Evolutionary conservation across 2,113 vertebrate genomes (phyloP).

Genomic region (Gallinago undulata): DNA sequence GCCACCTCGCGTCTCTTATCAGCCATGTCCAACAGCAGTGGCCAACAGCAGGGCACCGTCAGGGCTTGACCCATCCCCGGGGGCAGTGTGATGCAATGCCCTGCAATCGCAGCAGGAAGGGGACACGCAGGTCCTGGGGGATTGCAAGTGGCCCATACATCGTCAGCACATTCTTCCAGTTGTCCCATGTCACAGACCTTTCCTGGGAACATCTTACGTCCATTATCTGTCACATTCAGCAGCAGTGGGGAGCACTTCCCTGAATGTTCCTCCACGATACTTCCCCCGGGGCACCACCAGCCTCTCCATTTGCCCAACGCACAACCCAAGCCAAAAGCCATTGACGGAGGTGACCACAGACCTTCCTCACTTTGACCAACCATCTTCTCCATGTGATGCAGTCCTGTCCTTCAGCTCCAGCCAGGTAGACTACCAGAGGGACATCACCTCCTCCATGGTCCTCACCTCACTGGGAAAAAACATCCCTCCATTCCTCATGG

Average conservation of each 20-base stretch:
- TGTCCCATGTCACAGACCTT: neutral
- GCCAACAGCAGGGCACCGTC: no score
- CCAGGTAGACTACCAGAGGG: no score
- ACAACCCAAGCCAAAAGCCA: no score
- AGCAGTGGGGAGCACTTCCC: neutral
- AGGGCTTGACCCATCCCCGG: neutral
- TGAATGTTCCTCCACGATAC: accelerated
- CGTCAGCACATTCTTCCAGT: neutral
- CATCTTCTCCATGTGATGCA: no score
- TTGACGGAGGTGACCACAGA: no score
- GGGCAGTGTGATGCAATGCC: neutral
- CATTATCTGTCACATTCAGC: accelerated
- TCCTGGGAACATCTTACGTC: neutral
- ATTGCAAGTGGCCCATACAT: accelerated
- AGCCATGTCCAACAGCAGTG: no score
- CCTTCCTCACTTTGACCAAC: no score
- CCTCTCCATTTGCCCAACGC: neutral
- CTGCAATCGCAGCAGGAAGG: neutral
- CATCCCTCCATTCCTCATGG: accelerated
- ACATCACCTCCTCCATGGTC: accelerated
- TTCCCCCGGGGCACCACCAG: neutral
- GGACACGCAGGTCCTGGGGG: neutral
- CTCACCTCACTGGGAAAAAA: accelerated
- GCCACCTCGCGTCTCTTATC: no score
- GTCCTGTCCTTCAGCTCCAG: neutral